Conservation (phyloP, 2,113 vertebrate genomes). For the Bos indicus region DNA sequence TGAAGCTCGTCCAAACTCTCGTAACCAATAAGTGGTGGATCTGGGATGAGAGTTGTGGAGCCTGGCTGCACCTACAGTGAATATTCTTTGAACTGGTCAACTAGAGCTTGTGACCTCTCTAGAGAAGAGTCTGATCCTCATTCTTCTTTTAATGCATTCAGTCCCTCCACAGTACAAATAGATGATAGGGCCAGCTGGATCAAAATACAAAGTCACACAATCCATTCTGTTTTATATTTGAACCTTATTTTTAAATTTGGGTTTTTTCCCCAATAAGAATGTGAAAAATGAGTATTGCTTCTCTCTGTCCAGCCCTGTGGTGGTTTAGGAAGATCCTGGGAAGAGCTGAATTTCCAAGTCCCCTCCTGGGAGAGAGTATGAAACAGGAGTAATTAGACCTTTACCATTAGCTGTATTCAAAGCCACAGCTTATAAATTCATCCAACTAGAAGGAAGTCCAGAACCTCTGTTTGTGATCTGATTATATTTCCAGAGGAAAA, state of each 20-base stretch:
- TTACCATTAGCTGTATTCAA: not conserved
- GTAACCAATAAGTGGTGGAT: not conserved
- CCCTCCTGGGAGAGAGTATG: not conserved
- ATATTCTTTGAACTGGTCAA: not conserved
- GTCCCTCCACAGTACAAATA: not conserved
- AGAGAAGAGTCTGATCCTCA: not conserved
- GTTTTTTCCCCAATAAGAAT: not conserved
- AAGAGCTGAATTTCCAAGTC: not conserved
- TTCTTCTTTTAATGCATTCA: not conserved
- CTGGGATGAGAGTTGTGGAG: constrained; percentile 11
- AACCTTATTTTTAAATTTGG: not conserved
- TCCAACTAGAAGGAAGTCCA: not conserved
- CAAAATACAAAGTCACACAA: not conserved
- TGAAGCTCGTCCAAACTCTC: not conserved
- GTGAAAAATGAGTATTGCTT: not conserved
- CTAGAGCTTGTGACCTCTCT: not conserved
- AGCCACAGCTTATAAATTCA: not conserved
- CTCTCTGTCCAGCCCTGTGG: not conserved
- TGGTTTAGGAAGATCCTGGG: not conserved
- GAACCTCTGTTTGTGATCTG: not conserved
- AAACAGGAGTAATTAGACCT: not conserved
- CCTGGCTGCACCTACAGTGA: not conserved
- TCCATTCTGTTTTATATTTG: not conserved
- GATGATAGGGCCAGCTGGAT: not conserved
- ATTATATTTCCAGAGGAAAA: not conserved